These are phyloP conservation scores for Chaetura pelagica DNA, from an alignment of 2,113 vertebrate species.

Conservation along the genomic window DNA sequence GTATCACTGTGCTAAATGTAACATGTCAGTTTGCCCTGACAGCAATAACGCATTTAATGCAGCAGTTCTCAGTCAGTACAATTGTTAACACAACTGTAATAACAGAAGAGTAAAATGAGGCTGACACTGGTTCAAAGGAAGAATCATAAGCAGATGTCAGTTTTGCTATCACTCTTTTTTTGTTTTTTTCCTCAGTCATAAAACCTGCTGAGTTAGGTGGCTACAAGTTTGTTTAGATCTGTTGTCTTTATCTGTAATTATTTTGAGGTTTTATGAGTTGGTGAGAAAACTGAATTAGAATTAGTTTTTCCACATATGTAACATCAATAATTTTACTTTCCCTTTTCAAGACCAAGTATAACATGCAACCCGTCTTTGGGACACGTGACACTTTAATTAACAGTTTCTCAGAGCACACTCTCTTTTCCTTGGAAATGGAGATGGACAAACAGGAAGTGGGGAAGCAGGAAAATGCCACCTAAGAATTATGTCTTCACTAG, in stretches of 20 bases:
- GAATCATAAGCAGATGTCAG: background rate
- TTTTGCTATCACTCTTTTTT: background rate
- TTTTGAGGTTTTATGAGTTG: background rate
- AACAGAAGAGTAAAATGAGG: background rate
- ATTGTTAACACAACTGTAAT: background rate
- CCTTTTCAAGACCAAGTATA: background rate
- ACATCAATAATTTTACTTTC: background rate
- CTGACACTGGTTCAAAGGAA: background rate
- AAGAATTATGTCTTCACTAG: background rate
- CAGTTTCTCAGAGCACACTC: background rate
- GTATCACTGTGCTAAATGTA: background rate
- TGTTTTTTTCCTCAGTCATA: background rate
- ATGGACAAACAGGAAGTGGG: rapidly evolving
- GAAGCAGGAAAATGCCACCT: background rate
- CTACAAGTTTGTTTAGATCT: background rate
- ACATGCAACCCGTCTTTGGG: background rate
- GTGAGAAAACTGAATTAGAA: background rate
- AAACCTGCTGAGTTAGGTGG: background rate
- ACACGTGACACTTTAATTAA: background rate
- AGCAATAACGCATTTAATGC: background rate
- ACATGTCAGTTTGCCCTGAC: background rate
- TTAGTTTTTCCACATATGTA: background rate
- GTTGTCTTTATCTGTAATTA: background rate
- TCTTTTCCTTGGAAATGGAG: background rate
- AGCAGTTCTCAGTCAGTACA: background rate